Base-by-base conservation (phyloP, 2,113 vertebrate species). In the Petrocephalus zakoni region DNA sequence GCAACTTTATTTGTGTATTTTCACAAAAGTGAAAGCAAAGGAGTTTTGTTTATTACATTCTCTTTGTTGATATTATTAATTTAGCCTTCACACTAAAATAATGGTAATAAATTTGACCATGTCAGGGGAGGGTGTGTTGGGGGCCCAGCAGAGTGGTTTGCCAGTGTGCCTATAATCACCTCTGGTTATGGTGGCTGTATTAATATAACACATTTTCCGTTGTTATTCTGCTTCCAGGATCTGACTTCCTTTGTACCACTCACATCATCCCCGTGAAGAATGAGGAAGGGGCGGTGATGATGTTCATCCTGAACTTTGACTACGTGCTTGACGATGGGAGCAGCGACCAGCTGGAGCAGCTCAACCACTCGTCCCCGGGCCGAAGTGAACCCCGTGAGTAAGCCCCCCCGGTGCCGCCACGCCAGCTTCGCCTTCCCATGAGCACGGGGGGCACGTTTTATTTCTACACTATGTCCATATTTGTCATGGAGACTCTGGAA, bases 251-350 rank as follows among this genome's bases (percentile, higher is more conserved):
- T 91, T 99, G 98, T 92, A 97, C 96, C 91, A 99, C 98, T 90
- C 98, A 99, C 90, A 95, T 99, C 94, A 99, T 99, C 94, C 98
- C 98, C 6, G 98, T 99, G 93, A 99, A 99, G 96, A 99, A 99
- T 88, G 96, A 99, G 93, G 98, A 99, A 56, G 98, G 98, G 7
- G 96, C 98, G 92, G 98, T 98, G 87, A 99, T 99, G 97, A 99
- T 99, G 98, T 99, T 99, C 95, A 99, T 99, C 94, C 97, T 99
- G 87, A 98, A 97, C 93, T 99, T 99, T 82, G 98, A 99, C 87
- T 96, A 98, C 89, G 94, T 98, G 91, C 94, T 96, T 72, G 96
- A 98, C 47, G 96, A 96, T 64, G 97, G 97, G 88, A 97, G 95
- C 92, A 94, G 93, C 42, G 92, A 95, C 90, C 97, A 97, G 1